Evolutionary conservation across 2,888 invertebrate genomes (phyloP).

Genomic region (Synanthedon formicaeformis): DNA sequence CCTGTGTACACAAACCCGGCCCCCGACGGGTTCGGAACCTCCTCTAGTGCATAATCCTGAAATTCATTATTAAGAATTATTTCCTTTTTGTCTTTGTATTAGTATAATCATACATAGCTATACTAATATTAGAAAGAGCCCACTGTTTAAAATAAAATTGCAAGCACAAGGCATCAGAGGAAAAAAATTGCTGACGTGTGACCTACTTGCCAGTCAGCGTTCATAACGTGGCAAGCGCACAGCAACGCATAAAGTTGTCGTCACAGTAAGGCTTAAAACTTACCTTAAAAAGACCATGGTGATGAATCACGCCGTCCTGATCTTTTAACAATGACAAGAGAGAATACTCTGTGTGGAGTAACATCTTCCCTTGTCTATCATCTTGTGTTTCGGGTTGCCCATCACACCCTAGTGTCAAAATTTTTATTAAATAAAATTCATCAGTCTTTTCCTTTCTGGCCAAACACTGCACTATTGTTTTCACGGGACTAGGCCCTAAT

Average conservation of each 20-base stretch:
- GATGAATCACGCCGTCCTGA: conserved; percentile 80
- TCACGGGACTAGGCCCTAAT: conserved; percentile 79
- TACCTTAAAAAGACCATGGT: conserved; percentile 82
- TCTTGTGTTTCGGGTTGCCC: conserved; percentile 76
- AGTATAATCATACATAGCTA: too few relatives aligned
- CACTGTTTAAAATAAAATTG: too few relatives aligned
- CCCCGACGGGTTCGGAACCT: conserved; percentile 59
- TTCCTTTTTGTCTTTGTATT: too few relatives aligned
- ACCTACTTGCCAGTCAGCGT: too few relatives aligned
- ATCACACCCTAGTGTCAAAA: conserved; percentile 64
- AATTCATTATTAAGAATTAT: conserved; percentile 12
- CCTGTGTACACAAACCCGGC: conserved; percentile 70
- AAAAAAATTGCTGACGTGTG: too few relatives aligned
- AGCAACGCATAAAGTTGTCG: too few relatives aligned
- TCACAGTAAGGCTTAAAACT: not conserved
- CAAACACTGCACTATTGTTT: conserved; percentile 81
- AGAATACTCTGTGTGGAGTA: conserved; percentile 82
- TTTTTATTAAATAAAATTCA: conserved; percentile 78
- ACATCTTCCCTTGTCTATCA: conserved; percentile 82
- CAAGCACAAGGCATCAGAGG: too few relatives aligned
- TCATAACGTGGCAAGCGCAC: too few relatives aligned
- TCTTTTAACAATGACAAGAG: conserved; percentile 76
- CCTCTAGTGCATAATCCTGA: conserved; percentile 78
- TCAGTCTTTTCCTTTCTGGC: conserved; percentile 78
- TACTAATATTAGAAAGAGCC: too few relatives aligned